Conservation (phyloP, 1,140 invertebrate genomes). For the Heliconius hewitsoni region DNA sequence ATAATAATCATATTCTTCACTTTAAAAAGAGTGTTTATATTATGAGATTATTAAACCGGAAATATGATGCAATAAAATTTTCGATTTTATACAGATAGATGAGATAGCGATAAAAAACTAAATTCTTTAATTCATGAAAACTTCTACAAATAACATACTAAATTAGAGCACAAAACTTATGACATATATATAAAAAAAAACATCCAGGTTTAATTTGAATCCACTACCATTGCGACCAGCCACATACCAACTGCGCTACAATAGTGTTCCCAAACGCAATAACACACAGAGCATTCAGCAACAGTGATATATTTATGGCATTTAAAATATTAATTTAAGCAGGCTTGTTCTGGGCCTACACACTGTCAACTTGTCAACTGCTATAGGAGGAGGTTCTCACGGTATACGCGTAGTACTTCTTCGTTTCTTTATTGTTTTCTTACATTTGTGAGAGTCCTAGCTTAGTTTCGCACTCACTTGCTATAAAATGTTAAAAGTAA, state of each 20-base stretch:
- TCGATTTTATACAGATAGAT: no score
- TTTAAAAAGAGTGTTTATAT: no score
- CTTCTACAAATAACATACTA: no score
- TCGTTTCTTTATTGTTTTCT: slow-evolving; percentile 7
- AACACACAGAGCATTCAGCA: background rate
- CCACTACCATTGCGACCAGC: background rate
- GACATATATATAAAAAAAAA: no score
- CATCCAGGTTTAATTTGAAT: background rate
- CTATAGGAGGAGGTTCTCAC: background rate
- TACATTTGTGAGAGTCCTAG: background rate
- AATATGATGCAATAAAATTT: no score
- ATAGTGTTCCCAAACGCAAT: background rate
- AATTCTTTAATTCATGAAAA: no score
- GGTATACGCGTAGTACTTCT: background rate
- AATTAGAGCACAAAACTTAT: no score
- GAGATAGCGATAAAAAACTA: no score
- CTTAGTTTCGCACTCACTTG: background rate
- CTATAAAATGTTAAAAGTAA: background rate
- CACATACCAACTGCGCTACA: background rate
- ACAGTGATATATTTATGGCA: slow-evolving; percentile 12
- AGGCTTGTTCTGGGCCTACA: background rate
- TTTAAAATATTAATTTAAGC: slow-evolving; percentile 15
- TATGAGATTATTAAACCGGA: no score
- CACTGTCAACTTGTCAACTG: slow-evolving; percentile 11
- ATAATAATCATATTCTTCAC: no score